phyloP scores from a whole-genome alignment of 1,140 invertebrate genomes.

The Drosophila rhopaloa region DNA sequence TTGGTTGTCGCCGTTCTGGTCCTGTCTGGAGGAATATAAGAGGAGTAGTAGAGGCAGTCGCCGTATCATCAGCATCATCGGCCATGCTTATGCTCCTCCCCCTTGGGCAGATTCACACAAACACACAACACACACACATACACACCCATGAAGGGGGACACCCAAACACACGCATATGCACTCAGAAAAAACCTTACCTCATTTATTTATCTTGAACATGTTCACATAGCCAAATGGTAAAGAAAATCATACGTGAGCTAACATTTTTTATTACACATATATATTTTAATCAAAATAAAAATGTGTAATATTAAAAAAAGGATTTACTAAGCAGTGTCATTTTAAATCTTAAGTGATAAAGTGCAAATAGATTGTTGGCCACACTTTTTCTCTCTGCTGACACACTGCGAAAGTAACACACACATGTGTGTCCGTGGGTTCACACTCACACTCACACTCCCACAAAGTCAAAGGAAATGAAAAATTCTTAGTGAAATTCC shows the following conservation, averaged over 20 bases:
- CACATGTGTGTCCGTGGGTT: background rate
- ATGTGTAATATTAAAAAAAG: no score
- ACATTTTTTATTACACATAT: no score
- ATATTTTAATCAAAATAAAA: no score
- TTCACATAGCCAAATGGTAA: no score
- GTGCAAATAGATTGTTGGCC: no score
- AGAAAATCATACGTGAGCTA: no score
- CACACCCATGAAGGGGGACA: slow-evolving; percentile 14
- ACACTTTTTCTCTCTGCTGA: background rate
- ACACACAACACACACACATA: slow-evolving; percentile 4
- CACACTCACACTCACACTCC: slow-evolving; percentile 31
- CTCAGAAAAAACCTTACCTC: background rate
- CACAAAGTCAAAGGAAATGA: slow-evolving; percentile 75
- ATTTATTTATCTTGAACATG: background rate
- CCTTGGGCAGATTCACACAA: slow-evolving; percentile 36
- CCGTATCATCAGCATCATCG: slow-evolving; percentile 56
- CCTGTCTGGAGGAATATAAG: slow-evolving; percentile 20
- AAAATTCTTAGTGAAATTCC: slow-evolving; percentile 82
- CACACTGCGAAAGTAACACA: background rate
- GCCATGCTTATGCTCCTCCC: slow-evolving; percentile 47
- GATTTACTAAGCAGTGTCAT: no score
- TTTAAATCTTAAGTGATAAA: no score
- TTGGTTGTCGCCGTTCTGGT: slow-evolving; percentile 6
- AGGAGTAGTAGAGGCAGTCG: slow-evolving; percentile 19
- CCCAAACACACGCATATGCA: slow-evolving; percentile 9